These are phyloP conservation scores for Neodontobutis hainanensis DNA, from an alignment of 2,113 vertebrate genomes.

Conservation along the genomic window DNA sequence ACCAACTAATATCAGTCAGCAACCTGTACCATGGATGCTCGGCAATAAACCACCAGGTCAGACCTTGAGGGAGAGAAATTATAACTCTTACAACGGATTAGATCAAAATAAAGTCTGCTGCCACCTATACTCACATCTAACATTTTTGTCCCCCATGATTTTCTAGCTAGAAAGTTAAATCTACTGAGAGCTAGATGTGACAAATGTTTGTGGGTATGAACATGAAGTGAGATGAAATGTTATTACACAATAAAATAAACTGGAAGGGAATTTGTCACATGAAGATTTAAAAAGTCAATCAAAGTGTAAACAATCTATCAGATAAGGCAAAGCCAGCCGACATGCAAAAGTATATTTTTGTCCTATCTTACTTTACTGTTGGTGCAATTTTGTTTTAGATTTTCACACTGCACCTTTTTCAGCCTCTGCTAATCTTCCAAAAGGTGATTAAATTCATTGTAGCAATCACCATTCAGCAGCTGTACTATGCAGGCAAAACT, in stretches of 20 bases:
- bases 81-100: conserved; percentile 11
- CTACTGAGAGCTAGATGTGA: neutral
- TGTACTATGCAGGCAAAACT: conserved; percentile 38
- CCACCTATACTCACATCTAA: too few relatives aligned
- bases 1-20: conserved; percentile 27
- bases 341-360: conserved; percentile 29
- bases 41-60: conserved; percentile 21
- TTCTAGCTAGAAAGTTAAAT: neutral
- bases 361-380: conserved; percentile 30
- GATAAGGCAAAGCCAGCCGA: neutral
- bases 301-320: neutral
- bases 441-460: conserved; percentile 51
- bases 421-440: conserved; percentile 46
- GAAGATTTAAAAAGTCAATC: neutral
- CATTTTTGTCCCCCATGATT: too few relatives aligned
- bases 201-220: conserved; percentile 23
- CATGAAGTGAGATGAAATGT: conserved; percentile 34
- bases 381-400: conserved; percentile 42
- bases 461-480: conserved; percentile 33
- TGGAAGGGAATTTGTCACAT: neutral
- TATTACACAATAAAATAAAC: conserved; percentile 20
- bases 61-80: conserved; percentile 20
- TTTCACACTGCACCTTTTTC: conserved; percentile 50
- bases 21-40: conserved; percentile 7
- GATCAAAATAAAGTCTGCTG: conserved; percentile 5